Conservation (phyloP, 2,888 invertebrate species). For the Epistrophella euchroma region DNA sequence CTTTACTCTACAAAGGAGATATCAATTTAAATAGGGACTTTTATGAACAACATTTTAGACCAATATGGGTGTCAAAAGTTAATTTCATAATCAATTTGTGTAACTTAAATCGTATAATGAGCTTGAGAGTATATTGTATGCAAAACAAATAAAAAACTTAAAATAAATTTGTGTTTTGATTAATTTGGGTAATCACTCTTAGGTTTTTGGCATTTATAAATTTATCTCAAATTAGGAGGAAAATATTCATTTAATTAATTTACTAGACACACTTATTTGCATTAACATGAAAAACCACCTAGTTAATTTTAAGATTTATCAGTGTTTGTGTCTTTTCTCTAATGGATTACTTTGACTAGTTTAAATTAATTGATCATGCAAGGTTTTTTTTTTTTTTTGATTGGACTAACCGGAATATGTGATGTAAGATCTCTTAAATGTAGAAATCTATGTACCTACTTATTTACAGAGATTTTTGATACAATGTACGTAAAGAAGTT, state of each 20-base stretch:
- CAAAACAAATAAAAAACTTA: constrained; percentile 11
- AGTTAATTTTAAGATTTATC: background rate
- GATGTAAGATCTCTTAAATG: too few species aligned
- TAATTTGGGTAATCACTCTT: constrained; percentile 24
- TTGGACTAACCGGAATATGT: background rate
- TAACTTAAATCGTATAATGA: background rate
- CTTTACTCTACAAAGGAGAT: background rate
- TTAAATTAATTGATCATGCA: background rate
- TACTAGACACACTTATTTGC: constrained; percentile 21
- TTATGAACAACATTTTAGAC: background rate
- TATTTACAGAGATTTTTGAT: too few species aligned
- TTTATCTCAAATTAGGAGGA: constrained; percentile 10
- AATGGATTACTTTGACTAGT: constrained; percentile 7
- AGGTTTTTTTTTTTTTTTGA: background rate
- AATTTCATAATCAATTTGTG: constrained; percentile 1
- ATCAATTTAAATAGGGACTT: background rate
- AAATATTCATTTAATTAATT: constrained; percentile 25
- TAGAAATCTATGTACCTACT: too few species aligned
- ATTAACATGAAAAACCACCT: constrained; percentile 14
- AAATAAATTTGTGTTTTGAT: constrained; percentile 16
- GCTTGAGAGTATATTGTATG: background rate
- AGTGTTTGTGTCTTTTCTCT: constrained; percentile 1
- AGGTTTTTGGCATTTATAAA: constrained; percentile 10
- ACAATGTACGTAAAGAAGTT: too few species aligned
- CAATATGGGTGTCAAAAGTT: background rate